Evolutionary conservation across 2,797 vertebrate genomes (phyloP).

Genomic region (Urocyon cinereoargenteus): DNA sequence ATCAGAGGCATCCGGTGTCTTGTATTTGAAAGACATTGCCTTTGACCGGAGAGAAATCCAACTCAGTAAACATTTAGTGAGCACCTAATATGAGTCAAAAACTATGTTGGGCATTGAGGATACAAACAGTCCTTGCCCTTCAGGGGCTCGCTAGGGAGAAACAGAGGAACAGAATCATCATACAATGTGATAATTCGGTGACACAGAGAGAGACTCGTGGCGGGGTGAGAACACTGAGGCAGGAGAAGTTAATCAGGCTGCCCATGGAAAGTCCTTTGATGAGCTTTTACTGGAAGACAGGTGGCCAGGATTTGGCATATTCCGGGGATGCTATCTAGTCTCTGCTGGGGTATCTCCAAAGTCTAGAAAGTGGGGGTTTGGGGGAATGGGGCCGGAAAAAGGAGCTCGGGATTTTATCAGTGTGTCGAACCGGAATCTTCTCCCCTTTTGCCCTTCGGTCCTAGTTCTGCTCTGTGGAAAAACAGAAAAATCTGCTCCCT

Average conservation of each 20-base stretch:
- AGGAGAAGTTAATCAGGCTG: neutral
- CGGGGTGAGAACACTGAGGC: neutral
- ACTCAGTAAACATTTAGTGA: neutral
- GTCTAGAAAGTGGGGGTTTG: neutral
- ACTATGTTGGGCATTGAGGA: neutral
- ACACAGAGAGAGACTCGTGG: neutral
- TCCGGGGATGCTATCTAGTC: neutral
- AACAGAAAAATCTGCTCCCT: neutral
- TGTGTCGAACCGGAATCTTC: constrained; percentile 10
- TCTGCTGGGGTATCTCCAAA: neutral
- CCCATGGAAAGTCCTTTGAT: neutral
- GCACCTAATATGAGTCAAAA: neutral
- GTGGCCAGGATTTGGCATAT: neutral
- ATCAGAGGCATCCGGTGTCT: neutral
- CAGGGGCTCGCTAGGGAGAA: neutral
- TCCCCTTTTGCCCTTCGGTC: neutral
- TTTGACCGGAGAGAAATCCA: constrained; percentile 36
- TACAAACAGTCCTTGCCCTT: neutral
- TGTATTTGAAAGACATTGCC: neutral
- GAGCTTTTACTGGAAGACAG: neutral
- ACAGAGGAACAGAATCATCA: neutral
- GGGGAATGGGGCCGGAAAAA: neutral
- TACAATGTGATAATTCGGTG: neutral
- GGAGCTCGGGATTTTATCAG: neutral
- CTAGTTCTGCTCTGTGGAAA: neutral